phyloP scores from a whole-genome alignment of 2,797 vertebrate genomes.

The Oreochromis grahami region DNA sequence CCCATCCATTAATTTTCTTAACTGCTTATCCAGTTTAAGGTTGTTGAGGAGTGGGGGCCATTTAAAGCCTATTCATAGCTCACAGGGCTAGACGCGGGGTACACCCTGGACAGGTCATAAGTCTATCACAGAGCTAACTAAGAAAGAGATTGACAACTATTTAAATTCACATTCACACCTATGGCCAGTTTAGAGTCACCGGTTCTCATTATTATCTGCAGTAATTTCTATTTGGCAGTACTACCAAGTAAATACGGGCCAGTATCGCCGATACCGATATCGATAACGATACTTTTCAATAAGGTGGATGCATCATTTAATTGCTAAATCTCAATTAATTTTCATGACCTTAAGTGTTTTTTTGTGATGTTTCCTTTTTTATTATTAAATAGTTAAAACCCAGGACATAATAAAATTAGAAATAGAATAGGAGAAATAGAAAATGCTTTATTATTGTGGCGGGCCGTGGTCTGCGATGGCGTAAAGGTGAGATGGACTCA shows the following conservation, averaged over 20 bases:
- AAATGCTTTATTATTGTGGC: not conserved
- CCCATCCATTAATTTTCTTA: not conserved
- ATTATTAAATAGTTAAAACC: not conserved
- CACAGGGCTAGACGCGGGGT: not conserved
- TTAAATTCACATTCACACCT: not conserved
- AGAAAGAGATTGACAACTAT: not conserved
- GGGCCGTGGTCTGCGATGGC: accelerated
- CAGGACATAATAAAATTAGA: not conserved
- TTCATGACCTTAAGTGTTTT: not conserved
- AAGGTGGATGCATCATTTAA: not conserved
- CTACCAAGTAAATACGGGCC: not conserved
- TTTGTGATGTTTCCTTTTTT: not conserved
- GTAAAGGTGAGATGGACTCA: not conserved
- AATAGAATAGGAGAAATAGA: not conserved
- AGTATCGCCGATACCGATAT: not conserved
- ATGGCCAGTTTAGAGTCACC: not conserved
- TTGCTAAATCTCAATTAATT: not conserved
- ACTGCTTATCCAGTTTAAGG: not conserved
- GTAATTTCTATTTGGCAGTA: not conserved
- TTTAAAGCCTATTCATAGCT: not conserved
- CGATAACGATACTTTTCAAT: not conserved
- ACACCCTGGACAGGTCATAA: not conserved
- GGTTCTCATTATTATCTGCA: not conserved
- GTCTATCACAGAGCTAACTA: not conserved
- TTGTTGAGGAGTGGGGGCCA: not conserved